phyloP scores from a whole-genome alignment of 2,888 invertebrate species.

The Cataglyphis cursor region DNA sequence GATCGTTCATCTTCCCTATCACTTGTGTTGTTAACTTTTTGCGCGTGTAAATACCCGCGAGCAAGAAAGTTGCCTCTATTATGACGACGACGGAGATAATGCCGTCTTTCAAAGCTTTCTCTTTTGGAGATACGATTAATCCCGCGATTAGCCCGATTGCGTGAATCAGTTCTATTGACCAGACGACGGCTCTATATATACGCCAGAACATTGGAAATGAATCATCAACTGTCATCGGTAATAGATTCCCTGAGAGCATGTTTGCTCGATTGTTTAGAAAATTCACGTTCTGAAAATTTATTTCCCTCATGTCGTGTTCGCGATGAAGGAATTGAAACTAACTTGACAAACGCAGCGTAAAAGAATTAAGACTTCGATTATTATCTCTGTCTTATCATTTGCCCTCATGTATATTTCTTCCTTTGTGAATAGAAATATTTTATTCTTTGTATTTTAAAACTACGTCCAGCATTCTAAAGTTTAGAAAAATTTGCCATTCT shows the following conservation, averaged over 20 bases:
- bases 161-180: conserved; percentile 59
- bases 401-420: not conserved
- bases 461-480: not conserved
- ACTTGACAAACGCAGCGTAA: not conserved
- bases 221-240: conserved; percentile 60
- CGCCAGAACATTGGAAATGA: conserved; percentile 28
- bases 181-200: conserved; percentile 51
- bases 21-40: conserved; percentile 59
- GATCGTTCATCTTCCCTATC: conserved; percentile 63
- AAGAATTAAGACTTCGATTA: not conserved
- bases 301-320: not conserved
- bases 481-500: conserved; percentile 17
- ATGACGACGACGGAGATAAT: conserved; percentile 61
- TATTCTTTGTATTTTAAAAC: not conserved
- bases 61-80: conserved; percentile 62
- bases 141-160: conserved; percentile 24
- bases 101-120: conserved; percentile 63
- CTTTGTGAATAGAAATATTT: conserved; percentile 7
- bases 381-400: not conserved
- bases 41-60: conserved; percentile 63
- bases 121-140: conserved; percentile 48
- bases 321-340: not conserved
- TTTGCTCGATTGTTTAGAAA: conserved; percentile 68
- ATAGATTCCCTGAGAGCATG: conserved; percentile 71
- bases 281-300: conserved; percentile 71